Percentiles rank a stretch among this genome's conserved stretches.
Evolutionary conservation across 2,113 vertebrate genomes (phyloP).

Genomic region (Rhinopomastus cyanomelas): DNA sequence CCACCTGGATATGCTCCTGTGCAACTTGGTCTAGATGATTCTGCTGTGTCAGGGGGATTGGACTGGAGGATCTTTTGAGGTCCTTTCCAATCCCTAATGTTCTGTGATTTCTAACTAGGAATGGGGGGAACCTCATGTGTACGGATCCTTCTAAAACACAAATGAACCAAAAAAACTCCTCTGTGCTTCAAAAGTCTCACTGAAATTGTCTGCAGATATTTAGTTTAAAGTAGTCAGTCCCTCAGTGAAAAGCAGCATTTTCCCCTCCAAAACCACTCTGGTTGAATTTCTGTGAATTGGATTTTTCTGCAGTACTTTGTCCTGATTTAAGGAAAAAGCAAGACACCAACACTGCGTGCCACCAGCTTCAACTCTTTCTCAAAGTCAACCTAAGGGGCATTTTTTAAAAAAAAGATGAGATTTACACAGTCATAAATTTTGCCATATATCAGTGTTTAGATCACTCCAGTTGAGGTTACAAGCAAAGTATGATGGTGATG

Average conservation of each 20-base stretch:
- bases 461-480: not conserved
- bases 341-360: not conserved
- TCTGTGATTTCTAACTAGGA: not conserved
- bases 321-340: not conserved
- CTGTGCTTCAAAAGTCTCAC: not conserved
- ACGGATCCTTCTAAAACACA: not conserved
- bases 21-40: too few relatives aligned
- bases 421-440: not conserved
- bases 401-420: not conserved
- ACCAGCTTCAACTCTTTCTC: not conserved
- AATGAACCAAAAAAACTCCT: not conserved
- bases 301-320: not conserved
- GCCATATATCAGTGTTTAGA: not conserved
- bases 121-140: not conserved
- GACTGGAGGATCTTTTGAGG: too few relatives aligned
- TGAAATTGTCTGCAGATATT: not conserved
- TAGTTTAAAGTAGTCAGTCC: not conserved
- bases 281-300: not conserved
- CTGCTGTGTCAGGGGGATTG: too few relatives aligned
- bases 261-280: not conserved
- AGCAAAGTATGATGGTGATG: not conserved
- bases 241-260: not conserved
- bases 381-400: not conserved
- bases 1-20: too few relatives aligned
- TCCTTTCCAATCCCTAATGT: too few relatives aligned